Evolutionary conservation across 2,888 invertebrate genomes (phyloP), one percentile per base, ranked within the genome.

Genomic region (Agonopterix subpropinquella): DNA sequence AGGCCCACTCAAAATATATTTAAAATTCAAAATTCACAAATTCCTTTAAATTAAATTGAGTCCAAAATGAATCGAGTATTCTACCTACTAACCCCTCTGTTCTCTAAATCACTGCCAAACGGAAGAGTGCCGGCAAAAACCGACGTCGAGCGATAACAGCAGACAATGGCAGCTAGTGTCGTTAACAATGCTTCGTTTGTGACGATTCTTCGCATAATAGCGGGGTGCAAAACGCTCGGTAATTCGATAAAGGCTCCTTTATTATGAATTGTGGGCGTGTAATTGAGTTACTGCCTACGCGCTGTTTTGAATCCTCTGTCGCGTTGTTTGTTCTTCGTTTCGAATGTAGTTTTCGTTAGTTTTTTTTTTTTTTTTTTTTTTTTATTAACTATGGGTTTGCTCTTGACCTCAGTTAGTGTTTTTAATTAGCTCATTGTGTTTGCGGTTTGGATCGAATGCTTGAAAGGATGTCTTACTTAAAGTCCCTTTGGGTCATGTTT

Each of bases 151-250:
- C 80, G 87, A 87, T 86, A 86, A 83, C 81, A 76, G 58, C 80
- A 81, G 80, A 86, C 87, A 87, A 86, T 83, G 75, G 75, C 64
- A 73, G 69, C 82, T 80, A 84, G 85, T 85, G 85, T 82, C 74
- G 76, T 68, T 71, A 65, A 87, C 87, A 87, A 87, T 86, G 81
- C 70, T 86, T 87, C 87, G 85, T 87, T 87, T 87, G 85, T 86
- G 85, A 78, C 80, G 73, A 84, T 83, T 86, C 87, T 85, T 84
- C 82, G 76, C 83, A 83, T 79, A 84, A 84, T 83, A 63, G 77
- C 78, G 75, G 81, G 78, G 81, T 71, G 81, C 79, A 75, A 80
- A 80, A 75, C 77, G 80, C 73, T 66, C 65, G 56, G 78, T 84
- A 82, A 85, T 80, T 84, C 80, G 81, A 86, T 87, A 81, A 79